A percentile compares a stretch with the other conserved stretches of the same genome.
phyloP scores from a whole-genome alignment of 2,888 invertebrate species.

The Campoplex capitator region DNA sequence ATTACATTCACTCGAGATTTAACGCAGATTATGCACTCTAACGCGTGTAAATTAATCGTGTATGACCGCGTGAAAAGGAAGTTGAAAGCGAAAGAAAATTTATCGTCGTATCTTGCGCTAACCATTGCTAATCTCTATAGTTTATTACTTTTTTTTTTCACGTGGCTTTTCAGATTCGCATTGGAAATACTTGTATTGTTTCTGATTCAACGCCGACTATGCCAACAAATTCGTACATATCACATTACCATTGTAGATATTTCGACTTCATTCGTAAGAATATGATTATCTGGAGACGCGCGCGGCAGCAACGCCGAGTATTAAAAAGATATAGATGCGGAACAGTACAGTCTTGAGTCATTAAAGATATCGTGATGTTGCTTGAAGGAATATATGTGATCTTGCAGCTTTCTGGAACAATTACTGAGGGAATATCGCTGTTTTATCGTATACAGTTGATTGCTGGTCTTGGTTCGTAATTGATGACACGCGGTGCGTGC shows the following conservation, averaged over 20 bases:
- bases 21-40: conserved; percentile 55
- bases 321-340: too few species aligned
- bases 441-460: conserved; percentile 46
- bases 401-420: conserved; percentile 38
- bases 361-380: not conserved
- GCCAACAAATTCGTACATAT: not conserved
- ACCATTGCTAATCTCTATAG: conserved; percentile 2
- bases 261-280: not conserved
- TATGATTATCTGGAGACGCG: too few species aligned
- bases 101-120: not conserved
- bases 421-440: conserved; percentile 23
- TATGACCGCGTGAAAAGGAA: conserved; percentile 14
- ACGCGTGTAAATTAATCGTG: conserved; percentile 49
- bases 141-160: not conserved
- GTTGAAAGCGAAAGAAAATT: conserved; percentile 19
- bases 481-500: conserved; percentile 43
- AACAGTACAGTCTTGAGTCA: not conserved
- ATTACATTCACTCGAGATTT: conserved; percentile 60
- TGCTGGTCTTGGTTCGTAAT: conserved; percentile 51
- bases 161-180: not conserved
- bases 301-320: too few species aligned
- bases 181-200: not conserved
- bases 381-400: conserved; percentile 35
- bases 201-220: not conserved
- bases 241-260: not conserved